phyloP scores from a whole-genome alignment of 2,797 vertebrate species.

The Sarcophilus harrisii region DNA sequence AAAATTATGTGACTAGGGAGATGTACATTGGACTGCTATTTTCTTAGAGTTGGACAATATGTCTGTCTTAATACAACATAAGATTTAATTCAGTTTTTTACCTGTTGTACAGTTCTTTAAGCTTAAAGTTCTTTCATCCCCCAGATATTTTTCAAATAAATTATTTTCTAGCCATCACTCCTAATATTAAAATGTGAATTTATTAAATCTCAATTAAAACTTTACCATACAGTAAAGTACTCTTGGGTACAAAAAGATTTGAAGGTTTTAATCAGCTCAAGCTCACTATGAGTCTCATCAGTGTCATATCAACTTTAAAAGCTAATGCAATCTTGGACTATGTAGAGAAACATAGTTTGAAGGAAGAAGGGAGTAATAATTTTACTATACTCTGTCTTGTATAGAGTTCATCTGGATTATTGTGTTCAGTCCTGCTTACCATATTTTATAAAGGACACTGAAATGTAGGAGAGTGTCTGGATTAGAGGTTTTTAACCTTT shows the following conservation, averaged over 20 bases:
- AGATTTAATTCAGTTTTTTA: not conserved
- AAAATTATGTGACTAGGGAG: not conserved
- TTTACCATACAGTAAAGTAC: not conserved
- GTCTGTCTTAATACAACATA: not conserved
- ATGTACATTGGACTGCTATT: not conserved
- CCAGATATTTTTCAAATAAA: not conserved
- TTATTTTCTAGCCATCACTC: not conserved
- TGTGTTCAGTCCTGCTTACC: not conserved
- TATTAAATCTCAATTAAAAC: not conserved
- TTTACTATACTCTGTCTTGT: not conserved
- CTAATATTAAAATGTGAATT: not conserved
- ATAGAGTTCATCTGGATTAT: not conserved
- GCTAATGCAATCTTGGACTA: not conserved
- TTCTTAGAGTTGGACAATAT: not conserved
- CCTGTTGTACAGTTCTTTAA: not conserved
- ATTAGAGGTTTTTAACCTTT: not conserved
- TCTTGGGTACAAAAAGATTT: not conserved
- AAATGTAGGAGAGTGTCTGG: not conserved
- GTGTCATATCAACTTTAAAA: not conserved
- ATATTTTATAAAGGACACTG: not conserved
- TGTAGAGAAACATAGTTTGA: not conserved
- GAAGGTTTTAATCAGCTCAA: not conserved
- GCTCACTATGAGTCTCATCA: not conserved
- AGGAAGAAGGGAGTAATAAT: not conserved
- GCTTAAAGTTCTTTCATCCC: not conserved